Percentiles rank a stretch among this genome's conserved stretches.
Conservation (phyloP, 2,888 invertebrate species). For the Trissolcus brochymenae region DNA sequence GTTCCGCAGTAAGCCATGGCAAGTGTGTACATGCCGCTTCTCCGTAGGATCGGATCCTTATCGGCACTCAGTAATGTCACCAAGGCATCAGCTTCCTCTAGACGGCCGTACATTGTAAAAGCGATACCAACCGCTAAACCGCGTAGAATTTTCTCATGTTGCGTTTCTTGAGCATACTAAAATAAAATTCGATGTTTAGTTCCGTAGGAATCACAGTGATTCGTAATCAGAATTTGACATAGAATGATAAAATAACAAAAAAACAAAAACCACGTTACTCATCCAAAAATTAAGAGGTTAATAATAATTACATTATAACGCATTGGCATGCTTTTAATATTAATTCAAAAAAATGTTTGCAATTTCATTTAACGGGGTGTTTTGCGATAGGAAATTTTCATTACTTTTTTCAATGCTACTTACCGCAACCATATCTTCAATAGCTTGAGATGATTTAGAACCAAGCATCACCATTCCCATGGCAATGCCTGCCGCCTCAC, state of each 20-base stretch:
- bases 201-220: neutral
- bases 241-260: too few relatives aligned
- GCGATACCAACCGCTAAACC: slow-evolving; percentile 98
- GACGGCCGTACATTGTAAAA: slow-evolving; percentile 96
- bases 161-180: slow-evolving; percentile 93
- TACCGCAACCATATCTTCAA: slow-evolving; percentile 94
- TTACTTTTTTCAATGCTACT: slow-evolving; percentile 69
- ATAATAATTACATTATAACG: neutral
- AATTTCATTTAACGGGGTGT: too few relatives aligned
- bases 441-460: slow-evolving; percentile 91
- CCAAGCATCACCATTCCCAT: slow-evolving; percentile 99
- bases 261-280: neutral
- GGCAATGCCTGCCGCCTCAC: slow-evolving; percentile 98
- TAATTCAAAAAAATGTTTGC: too few relatives aligned
- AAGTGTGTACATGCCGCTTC: slow-evolving; percentile 98
- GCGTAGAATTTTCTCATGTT: slow-evolving; percentile 98
- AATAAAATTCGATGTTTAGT: neutral
- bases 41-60: slow-evolving; percentile 95
- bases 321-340: too few relatives aligned
- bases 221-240: slow-evolving; percentile 6
- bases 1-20: slow-evolving; percentile 99
- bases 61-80: slow-evolving; percentile 93
- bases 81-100: slow-evolving; percentile 97
- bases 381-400: neutral
- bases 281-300: neutral